Percentiles rank a stretch among this genome's conserved stretches.
phyloP scores from a whole-genome alignment of 2,113 vertebrate species.

The Ceuthmochares aereus region DNA sequence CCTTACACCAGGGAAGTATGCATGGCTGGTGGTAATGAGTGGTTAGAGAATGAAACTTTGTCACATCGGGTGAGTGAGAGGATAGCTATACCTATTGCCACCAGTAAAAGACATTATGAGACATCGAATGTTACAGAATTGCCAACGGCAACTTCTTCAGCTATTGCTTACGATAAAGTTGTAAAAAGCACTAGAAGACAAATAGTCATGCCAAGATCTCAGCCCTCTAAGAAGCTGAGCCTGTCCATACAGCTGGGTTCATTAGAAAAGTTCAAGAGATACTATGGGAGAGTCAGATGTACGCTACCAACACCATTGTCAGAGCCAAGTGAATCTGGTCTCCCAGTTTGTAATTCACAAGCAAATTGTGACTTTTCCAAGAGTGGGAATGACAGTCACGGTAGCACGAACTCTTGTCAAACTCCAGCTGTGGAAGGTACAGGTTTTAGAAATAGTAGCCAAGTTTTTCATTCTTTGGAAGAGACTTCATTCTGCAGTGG shows the following conservation, averaged over 20 bases:
- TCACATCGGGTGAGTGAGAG: background rate
- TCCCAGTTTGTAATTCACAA: background rate
- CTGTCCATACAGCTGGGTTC: conserved; percentile 79
- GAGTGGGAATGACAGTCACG: background rate
- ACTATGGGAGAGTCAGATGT: conserved; percentile 73
- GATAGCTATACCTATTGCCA: background rate
- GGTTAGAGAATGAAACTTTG: background rate
- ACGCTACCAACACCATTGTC: background rate
- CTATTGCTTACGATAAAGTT: background rate
- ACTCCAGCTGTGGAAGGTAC: background rate
- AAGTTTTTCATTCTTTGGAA: conserved; percentile 11
- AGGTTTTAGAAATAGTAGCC: background rate
- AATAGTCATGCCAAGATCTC: conserved; percentile 21
- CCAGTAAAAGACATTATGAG: background rate
- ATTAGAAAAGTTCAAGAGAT: conserved; percentile 90
- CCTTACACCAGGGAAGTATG: background rate
- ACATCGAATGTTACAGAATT: background rate
- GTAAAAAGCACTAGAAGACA: conserved; percentile 9
- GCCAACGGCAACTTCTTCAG: background rate
- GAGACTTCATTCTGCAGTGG: conserved; percentile 11
- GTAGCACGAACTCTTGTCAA: background rate
- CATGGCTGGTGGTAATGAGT: background rate
- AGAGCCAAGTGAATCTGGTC: background rate
- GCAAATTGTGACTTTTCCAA: background rate
- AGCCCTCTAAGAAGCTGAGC: conserved; percentile 66